Evolutionary conservation across 2,113 vertebrate species (phyloP), one percentile per base, ranked within the genome.

Genomic region (Barnardius zonarius): DNA sequence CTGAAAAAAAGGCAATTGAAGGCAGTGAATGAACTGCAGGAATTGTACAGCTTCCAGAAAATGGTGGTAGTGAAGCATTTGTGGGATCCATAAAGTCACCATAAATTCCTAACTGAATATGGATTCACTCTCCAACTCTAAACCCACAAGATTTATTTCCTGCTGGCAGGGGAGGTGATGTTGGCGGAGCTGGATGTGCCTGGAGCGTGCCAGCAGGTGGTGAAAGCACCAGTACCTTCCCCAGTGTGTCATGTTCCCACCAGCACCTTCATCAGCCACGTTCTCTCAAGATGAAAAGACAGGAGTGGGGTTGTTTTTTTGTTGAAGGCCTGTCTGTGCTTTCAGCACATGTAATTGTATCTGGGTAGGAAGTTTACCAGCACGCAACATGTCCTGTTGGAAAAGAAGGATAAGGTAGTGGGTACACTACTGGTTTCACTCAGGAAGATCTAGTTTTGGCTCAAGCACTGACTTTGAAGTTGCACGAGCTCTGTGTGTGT

Each of bases 51-150:
- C 78, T 96, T 96, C 95, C 96, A 96, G 94, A 94, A 95, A 94
- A 96, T 92, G 96, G 93, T 94, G 91, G 96, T 96, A 96, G 93
- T 83, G 96, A 96, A 96, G 91, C 96, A 85, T 95, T 96, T 97
- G 96, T 96, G 96, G 96, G 92, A 93, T 96, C 92, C 92, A 96
- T 96, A 96, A 96, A 97, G 95, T 96, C 93, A 95, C 96, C 93
- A 96, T 96, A 96, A 97, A 97, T 97, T 96, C 96, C 94, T 96
- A 51, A 86, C 92, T 96, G 96, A 97, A 96, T 96, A 96, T 95
- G 96, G 96, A 96, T 97, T 96, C 95, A 83, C 95, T 96, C 95
- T 96, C 95, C 96, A 96, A 9, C 83, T 94, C 81, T 92, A 91
- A 96, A 96, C 89, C 96, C 96, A 94, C 93, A 95, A 70, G 96